Percentiles rank a stretch among this genome's conserved stretches.
These are phyloP conservation scores for Corvus moneduloides DNA, from an alignment of 2,113 vertebrate species.

Conservation along the genomic window DNA sequence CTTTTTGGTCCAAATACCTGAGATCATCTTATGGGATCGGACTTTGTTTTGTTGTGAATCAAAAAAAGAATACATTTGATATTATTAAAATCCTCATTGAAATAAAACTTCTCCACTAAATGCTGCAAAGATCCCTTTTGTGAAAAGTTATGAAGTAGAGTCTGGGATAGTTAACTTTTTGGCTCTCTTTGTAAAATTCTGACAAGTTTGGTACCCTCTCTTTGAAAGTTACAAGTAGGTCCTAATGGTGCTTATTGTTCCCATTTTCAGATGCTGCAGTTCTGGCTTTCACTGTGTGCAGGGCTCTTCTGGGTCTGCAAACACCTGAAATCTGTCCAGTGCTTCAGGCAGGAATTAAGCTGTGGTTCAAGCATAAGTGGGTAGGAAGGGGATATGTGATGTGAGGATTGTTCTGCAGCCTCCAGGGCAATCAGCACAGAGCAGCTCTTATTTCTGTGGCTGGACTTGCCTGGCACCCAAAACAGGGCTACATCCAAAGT, in stretches of 20 bases:
- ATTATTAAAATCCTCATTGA: background rate
- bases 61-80: background rate
- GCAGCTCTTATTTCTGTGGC: background rate
- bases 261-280: background rate
- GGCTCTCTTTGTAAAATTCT: background rate
- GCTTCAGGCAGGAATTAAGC: background rate
- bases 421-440: background rate
- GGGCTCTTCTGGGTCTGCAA: background rate
- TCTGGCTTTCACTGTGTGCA: background rate
- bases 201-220: background rate
- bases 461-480: background rate
- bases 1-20: background rate
- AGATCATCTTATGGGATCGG: background rate
- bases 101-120: background rate
- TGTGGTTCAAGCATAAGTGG: background rate
- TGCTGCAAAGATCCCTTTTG: background rate
- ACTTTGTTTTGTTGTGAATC: background rate
- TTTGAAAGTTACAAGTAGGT: background rate
- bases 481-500: background rate
- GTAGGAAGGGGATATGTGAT: background rate
- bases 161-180: background rate
- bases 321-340: background rate
- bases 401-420: background rate
- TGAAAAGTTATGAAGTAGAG: background rate
- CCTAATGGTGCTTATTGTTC: background rate